Base-by-base conservation (phyloP, 2,113 vertebrate genomes). In the Aix galericulata region DNA sequence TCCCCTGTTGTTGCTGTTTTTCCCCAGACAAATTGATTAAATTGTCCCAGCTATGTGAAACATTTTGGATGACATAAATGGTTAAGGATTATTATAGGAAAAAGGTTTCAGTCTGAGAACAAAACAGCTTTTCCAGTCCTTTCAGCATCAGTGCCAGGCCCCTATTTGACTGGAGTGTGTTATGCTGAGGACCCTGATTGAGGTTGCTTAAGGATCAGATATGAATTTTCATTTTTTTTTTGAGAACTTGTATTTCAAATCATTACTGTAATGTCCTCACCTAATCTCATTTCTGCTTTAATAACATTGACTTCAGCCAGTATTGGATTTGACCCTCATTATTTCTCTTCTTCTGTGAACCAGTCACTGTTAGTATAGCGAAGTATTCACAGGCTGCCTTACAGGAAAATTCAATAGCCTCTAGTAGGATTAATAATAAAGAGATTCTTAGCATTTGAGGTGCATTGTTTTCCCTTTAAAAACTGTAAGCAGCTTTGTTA, bases 381-480 rank as follows among this genome's bases (percentile, higher is more conserved):
- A 88, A 93, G 88, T 46, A 88, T 42, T 84, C 60, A 27, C 10
- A 60, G 78, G 8, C 5, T 76, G 21, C 53, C 31, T 82, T 73
- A 73, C 72, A 85, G 36, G 76, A 75, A 88, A 58, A 58, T 73
- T 94, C 69, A 73, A 67, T 64, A 78, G 31, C 40, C 34, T 91
- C 79, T 68, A 91, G 31, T 17, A 75, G 68, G 48, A 48, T 75
- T 86, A 93, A 64, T 82, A 90, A 73, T 73, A 59, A 22, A 79
- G 72, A 90, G 64, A 86, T 79, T 82, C 22, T 81, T 11, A 74
- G 31, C 27, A 73, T 82, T 25, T 95, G 32, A 64, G 13, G 11
- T 79, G 8, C 66, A 58, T 72, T 89, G 17, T 84, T 93, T 94
- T 84, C 40, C 20, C 34, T 92, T 94, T 93, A 94, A 96, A 91